Evolutionary conservation across 1,140 invertebrate genomes (phyloP), one percentile per base, ranked within the genome.

Genomic region (Meloidogyne floridensis): DNA sequence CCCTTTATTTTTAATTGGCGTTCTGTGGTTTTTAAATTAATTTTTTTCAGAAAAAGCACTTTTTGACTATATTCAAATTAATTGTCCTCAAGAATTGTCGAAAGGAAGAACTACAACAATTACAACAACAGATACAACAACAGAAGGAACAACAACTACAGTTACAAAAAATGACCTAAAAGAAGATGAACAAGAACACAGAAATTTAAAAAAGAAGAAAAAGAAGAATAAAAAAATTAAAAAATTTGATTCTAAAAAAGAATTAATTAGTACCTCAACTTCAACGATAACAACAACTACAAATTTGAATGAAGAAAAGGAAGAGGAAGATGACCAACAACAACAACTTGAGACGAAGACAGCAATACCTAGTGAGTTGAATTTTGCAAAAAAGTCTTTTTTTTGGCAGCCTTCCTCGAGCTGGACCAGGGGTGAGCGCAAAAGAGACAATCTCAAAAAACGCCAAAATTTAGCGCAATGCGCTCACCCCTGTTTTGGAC

Each of bases 1-100:
- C n/a, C n/a, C n/a, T n/a, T n/a, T n/a, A n/a, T n/a, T n/a, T n/a
- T n/a, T n/a, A n/a, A n/a, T n/a, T n/a, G n/a, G n/a, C n/a, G n/a
- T n/a, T n/a, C n/a, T n/a, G n/a, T n/a, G n/a, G n/a, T n/a, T n/a
- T n/a, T n/a, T n/a, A n/a, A n/a, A n/a, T n/a, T n/a, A n/a, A n/a
- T n/a, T n/a, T 72, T 47, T 82, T 88, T 20, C 71, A 87, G 87
- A 82, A 70, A 74, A 47, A 76, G 56, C 71, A 56, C 5, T 75
- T 83, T 15, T 77, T 72, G 47, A 77, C 80, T 88, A 88, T 72
- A 69, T 86, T 13, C 72, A 80, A 72, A 82, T 6, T 72, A 83
- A 9, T 7, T 79, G 77, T 42, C 42, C 11, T 4, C 69, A 20
- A n/a, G 20, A 72, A 47, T 47, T 43, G 47, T 3, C 32, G 0